Evolutionary conservation across 1,140 invertebrate genomes (phyloP), one percentile per base, ranked within the genome.

Genomic region (Calephelis nemesis): DNA sequence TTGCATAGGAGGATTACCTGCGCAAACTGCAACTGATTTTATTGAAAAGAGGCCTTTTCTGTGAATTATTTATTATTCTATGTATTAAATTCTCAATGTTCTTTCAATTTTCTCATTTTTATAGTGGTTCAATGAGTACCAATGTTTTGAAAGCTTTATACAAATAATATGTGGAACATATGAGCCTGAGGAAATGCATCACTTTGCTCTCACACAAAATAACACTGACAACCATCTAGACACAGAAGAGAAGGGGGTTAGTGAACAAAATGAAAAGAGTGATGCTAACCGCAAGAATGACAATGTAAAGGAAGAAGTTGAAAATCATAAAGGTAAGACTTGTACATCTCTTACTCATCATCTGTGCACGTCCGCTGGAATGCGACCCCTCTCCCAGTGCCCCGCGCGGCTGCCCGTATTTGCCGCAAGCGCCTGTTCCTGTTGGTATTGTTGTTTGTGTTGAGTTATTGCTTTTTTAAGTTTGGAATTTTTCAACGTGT

Each of bases 121-220:
- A 65, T 87, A 99, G 97, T 98, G 97, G 97, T 93, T 99, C 78
- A 95, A 97, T 93, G 96, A 96, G 85, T 94, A 98, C 87, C 93
- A 95, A 84, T 94, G 98, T 79, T 94, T 98, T 74, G 96, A 97
- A 90, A 95, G 94, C 87, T 93, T 98, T 81, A 94, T 98, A 73
- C 94, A 93, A 77, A 93, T 97, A 86, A 93, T 98, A 79, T 95
- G 96, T 83, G 95, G 96, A 72, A 93, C 93, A 69, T 93, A 94
- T 77, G 95, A 96, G 84, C 92, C 79, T 0, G 80, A 81, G 48
- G 80, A 81, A 49, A 13, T 76, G 19, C 70, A 77, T 62, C 63
- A 73, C n/a, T 62, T 65, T 42, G 62, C 62, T 45, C 15, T 64
- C 7, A 10, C 67, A 11, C 13, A 60, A 47, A 69, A 30, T 19